Conservation (phyloP, 2,888 invertebrate species). For the Callyntrura guangdongensis region DNA sequence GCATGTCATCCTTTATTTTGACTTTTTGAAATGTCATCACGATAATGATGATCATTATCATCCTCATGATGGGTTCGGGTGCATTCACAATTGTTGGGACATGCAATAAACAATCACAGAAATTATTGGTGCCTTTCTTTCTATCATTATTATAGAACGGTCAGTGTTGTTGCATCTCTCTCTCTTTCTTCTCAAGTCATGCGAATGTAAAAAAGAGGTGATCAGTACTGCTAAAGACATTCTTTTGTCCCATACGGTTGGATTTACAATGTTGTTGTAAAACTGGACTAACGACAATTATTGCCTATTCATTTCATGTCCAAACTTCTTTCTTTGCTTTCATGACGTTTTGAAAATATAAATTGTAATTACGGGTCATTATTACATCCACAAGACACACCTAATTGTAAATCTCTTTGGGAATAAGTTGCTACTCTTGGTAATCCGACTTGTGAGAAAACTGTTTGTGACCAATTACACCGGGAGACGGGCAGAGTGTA, state of each 20-base stretch:
- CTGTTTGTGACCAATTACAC: slow-evolving; percentile 68
- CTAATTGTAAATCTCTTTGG: slow-evolving; percentile 64
- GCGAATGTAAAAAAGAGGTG: slow-evolving; percentile 69
- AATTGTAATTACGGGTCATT: slow-evolving; percentile 66
- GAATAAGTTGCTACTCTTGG: neutral
- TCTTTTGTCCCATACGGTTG: slow-evolving; percentile 70
- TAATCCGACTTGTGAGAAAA: slow-evolving; percentile 69
- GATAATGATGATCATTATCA: slow-evolving; percentile 77
- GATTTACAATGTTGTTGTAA: slow-evolving; percentile 76
- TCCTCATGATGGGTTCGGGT: slow-evolving; percentile 67
- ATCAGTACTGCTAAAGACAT: slow-evolving; percentile 74
- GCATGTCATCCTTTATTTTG: slow-evolving; percentile 78
- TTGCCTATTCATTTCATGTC: slow-evolving; percentile 57
- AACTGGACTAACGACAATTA: slow-evolving; percentile 64
- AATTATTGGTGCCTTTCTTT: slow-evolving; percentile 64
- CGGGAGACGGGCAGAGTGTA: slow-evolving; percentile 21
- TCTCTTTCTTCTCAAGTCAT: slow-evolving; percentile 14
- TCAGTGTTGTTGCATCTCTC: slow-evolving; percentile 61
- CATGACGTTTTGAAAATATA: slow-evolving; percentile 22
- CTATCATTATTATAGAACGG: slow-evolving; percentile 63
- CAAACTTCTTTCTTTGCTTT: slow-evolving; percentile 15
- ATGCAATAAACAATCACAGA: slow-evolving; percentile 68
- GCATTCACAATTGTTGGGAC: slow-evolving; percentile 57
- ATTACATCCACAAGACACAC: slow-evolving; percentile 40
- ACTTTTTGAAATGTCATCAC: slow-evolving; percentile 77